Conservation (phyloP, 2,888 invertebrate genomes). For the Myopa tessellatipennis region DNA sequence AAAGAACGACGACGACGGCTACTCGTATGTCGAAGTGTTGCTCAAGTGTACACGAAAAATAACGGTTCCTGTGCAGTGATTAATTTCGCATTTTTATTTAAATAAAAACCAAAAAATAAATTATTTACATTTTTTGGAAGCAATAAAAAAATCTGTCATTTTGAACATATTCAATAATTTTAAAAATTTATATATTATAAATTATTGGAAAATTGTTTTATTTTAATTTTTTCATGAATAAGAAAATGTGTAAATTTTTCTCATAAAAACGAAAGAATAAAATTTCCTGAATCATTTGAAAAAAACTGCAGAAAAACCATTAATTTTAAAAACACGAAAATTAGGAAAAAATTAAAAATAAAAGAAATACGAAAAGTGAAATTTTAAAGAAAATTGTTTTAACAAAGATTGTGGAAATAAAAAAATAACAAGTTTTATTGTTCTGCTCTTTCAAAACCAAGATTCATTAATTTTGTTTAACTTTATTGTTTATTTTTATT, state of each 20-base stretch:
- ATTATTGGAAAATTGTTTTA: conserved; percentile 1
- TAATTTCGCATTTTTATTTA: neutral
- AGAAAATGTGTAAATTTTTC: conserved; percentile 2
- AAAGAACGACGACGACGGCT: conserved; percentile 44
- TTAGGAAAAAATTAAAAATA: neutral
- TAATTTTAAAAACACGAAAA: conserved; percentile 8
- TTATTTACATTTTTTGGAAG: too few relatives aligned
- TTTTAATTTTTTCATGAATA: conserved; percentile 7
- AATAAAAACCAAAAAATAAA: neutral
- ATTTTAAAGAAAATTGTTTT: conserved; percentile 4
- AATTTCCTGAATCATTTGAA: neutral
- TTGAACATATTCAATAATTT: too few relatives aligned
- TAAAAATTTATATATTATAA: conserved; percentile 29
- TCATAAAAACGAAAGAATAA: too few relatives aligned
- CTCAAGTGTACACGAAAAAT: neutral
- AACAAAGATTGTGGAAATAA: neutral
- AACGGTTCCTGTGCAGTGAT: neutral
- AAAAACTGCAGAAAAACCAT: too few relatives aligned
- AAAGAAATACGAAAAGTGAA: neutral
- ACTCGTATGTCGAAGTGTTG: neutral
- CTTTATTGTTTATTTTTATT: conserved; percentile 7
- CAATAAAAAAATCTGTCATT: too few relatives aligned
- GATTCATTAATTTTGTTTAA: too few relatives aligned
- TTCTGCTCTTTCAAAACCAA: too few relatives aligned
- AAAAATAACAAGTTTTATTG: neutral